Conservation (phyloP, 2,888 invertebrate species). For the Monopis laevigella region DNA sequence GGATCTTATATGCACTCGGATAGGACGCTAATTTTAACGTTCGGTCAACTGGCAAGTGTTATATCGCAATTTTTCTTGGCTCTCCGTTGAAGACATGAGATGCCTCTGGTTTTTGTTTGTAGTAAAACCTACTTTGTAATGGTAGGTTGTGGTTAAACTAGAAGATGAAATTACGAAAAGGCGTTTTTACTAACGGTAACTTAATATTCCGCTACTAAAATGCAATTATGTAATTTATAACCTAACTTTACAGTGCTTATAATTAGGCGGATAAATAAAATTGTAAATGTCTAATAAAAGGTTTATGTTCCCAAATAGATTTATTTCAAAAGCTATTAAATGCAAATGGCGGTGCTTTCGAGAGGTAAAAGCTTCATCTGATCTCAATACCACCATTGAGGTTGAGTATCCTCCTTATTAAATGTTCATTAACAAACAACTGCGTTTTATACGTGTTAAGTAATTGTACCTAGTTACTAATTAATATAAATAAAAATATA, state of each 20-base stretch:
- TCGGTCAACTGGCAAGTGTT: not conserved
- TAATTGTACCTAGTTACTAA: too few species aligned
- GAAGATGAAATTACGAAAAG: not conserved
- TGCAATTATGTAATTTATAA: not conserved
- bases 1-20: too few species aligned
- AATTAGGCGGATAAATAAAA: conserved; percentile 2
- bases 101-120: conserved; percentile 4
- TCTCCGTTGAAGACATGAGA: conserved; percentile 5
- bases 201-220: not conserved
- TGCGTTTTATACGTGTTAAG: too few species aligned
- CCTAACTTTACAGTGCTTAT: not conserved
- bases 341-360: not conserved
- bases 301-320: conserved; percentile 1
- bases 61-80: conserved; percentile 6
- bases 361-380: too few species aligned
- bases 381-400: too few species aligned
- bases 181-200: not conserved
- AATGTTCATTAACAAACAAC: too few species aligned
- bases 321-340: conserved; percentile 2
- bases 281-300: conserved; percentile 4
- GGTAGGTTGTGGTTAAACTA: not conserved
- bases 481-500: too few species aligned
- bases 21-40: too few species aligned
- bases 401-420: too few species aligned
- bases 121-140: not conserved